Evolutionary conservation across 2,888 invertebrate species (phyloP), one percentile per base, ranked within the genome.

Genomic region (Stenoptilia bipunctidactyla): DNA sequence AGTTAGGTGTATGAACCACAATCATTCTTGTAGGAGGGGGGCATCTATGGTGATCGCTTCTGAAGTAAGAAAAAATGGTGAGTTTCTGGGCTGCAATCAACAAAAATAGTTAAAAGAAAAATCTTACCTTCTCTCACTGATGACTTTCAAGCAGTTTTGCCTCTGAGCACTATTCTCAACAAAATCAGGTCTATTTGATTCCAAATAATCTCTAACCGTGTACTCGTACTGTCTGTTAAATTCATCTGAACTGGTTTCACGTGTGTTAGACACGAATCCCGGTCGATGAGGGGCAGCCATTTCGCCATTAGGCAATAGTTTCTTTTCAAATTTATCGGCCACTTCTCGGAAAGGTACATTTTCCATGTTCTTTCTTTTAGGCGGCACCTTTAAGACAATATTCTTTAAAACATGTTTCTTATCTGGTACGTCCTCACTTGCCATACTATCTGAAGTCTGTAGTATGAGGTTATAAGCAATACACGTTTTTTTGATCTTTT

Each of bases 171-270:
- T 58, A 35, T 65, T 75, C 41, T 71, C 64, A 2, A 91, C 80
- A 63, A 93, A 93, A 44, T 89, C 86, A 0, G 93, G 93, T 25
- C 89, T 87, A 51, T 91, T 90, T 46, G 66, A 83, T 48, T 86
- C 83, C 53, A 94, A 85, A 59, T 90, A 90, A 42, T 93, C 91
- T 85, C 92, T 77, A 15, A 90, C 83, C 4, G 86, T 76, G 5
- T 76, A 63, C 13, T 8, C 14, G 13, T 13, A n/a, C 30, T 63
- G 49, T 41, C 52, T 69, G 38, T 52, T 67, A 2, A 55, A 38
- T 27, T 75, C 67, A 25, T 79, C 74, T 40, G 68, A 63, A 45
- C 75, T 72, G 2, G 77, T 70, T 25, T 69, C 74, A 41, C 65
- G 20, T 20, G 20, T 69, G 41, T 68, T 69, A 3, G 6, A n/a